phyloP scores from a whole-genome alignment of 2,797 vertebrate genomes.

The Pseudomugil tenellus region DNA sequence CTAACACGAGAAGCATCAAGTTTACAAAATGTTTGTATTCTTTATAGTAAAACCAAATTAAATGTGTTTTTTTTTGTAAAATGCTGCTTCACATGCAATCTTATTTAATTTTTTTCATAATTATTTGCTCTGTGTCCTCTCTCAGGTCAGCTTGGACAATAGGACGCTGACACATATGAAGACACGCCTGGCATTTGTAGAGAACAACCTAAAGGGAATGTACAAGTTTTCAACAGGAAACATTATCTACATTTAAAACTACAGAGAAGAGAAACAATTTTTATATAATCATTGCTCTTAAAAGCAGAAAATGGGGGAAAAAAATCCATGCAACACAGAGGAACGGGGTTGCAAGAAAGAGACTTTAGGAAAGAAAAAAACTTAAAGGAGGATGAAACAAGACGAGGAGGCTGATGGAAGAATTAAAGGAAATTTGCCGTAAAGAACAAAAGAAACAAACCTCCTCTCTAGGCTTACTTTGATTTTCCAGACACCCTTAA shows the following conservation, averaged over 20 bases:
- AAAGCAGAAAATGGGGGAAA: conserved; percentile 52
- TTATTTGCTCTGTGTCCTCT: conserved; percentile 10
- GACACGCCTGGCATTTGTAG: conserved; percentile 45
- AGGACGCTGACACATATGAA: conserved; percentile 48
- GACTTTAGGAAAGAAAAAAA: conserved; percentile 26
- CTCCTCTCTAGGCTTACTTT: conserved; percentile 73
- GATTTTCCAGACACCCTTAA: conserved; percentile 64
- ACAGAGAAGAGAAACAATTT: conserved; percentile 52
- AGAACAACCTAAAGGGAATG: conserved; percentile 72
- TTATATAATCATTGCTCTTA: conserved; percentile 63
- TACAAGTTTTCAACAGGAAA: conserved; percentile 73
- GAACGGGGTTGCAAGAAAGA: conserved; percentile 52
- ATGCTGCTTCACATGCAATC: no score
- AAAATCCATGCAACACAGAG: conserved; percentile 60
- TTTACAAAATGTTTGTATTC: background rate
- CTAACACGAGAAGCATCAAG: no score
- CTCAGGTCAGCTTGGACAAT: conserved; percentile 63
- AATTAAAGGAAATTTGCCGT: conserved; percentile 59
- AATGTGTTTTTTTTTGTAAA: no score
- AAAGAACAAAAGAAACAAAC: conserved; percentile 68
- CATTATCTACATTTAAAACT: conserved; percentile 69
- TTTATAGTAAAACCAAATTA: background rate
- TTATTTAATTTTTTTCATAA: no score
- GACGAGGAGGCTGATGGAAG: conserved; percentile 50
- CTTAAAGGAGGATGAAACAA: conserved; percentile 39